Evolutionary conservation across 2,113 vertebrate species (phyloP), one percentile per base, ranked within the genome.

Genomic region (Xyliphius kryptos): DNA sequence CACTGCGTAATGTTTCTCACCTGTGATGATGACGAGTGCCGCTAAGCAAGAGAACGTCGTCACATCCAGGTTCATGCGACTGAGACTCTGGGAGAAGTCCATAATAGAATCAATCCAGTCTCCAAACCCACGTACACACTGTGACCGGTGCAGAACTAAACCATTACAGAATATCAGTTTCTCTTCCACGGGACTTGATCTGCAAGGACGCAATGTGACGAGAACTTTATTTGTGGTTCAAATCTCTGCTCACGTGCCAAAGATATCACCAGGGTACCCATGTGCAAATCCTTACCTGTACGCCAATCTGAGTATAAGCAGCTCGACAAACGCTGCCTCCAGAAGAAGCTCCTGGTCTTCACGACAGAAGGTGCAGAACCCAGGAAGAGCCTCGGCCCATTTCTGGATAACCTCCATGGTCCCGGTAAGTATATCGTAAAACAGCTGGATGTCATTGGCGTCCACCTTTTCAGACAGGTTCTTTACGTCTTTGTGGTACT

Each of bases 51-150:
- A 89, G 59, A 97, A 96, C 72, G 91, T 90, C 14, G 94, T 91
- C 7, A 95, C 68, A 0, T 97, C 93, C 0, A 97, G 78, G 2
- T 73, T 91, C 90, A 96, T 86, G 77, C 90, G 89, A 67, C 92
- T 90, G 52, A 98, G 91, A 76, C 87, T 90, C 66, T 89, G 84
- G 0, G 95, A 96, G 81, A 97, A 98, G 63, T 92, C 91, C 36
- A 97, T 78, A 76, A 98, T 98, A 55, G 92, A 91, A 26, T 95
- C 86, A 0, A 97, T 93, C 95, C 95, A 97, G 68, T 95, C 89
- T 0, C 95, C 95, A 3, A 98, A 97, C 52, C 90, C 88, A 0
- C 88, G 83, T 58, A 92, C 74, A 9, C 95, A 98, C 78, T 98
- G 94, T 11, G 83, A 79, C 9, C 91, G 90, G 76, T 98, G 92